Evolutionary conservation across 2,888 invertebrate genomes (phyloP), one percentile per base, ranked within the genome.

Genomic region (Acleris sparsana): DNA sequence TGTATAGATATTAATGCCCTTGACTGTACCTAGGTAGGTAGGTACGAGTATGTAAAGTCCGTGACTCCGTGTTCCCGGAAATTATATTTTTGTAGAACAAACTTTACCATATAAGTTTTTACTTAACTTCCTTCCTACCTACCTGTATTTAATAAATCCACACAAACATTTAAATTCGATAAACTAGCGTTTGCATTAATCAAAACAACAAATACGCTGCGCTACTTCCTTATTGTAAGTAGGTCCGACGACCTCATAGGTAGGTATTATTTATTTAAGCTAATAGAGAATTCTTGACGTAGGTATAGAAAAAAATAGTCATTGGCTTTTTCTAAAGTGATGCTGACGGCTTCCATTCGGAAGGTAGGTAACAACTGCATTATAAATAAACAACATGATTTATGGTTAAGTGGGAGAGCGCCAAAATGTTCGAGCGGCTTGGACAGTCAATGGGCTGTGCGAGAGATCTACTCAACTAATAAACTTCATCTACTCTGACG

Each of bases 401-500:
- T 53, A 33, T 53, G 22, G 57, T 48, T 61, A n/a, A 20, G 51
- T 33, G 57, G 44, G 33, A 46, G 49, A 52, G 20, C 55, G 46
- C 46, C 44, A 51, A 29, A 33, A 44, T 56, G 22, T 39, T 39
- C 17, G 44, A 43, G 58, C 62, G 39, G 52, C 52, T 43, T 44
- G 61, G 52, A n/a, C 48, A 65, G 61, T 66, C 66, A 66, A 66
- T 62, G 61, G 62, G 57, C 52, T 62, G 57, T 57, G 55, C 56
- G 49, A 44, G 33, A 61, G 55, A 51, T 48, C 53, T 18, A 51
- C 51, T 60, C 51, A 43, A 55, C 29, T 60, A 74, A 76, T 72
- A 76, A 57, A 75, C 69, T 76, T 80, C 83, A 83, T 86, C 83
- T 82, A 86, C 80, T 72, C 72, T 77, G 80, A 77, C 84, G 85